Percentiles rank a stretch among this genome's conserved stretches.
Conservation (phyloP, 2,888 invertebrate species). For the Galerucella calmariensis region DNA sequence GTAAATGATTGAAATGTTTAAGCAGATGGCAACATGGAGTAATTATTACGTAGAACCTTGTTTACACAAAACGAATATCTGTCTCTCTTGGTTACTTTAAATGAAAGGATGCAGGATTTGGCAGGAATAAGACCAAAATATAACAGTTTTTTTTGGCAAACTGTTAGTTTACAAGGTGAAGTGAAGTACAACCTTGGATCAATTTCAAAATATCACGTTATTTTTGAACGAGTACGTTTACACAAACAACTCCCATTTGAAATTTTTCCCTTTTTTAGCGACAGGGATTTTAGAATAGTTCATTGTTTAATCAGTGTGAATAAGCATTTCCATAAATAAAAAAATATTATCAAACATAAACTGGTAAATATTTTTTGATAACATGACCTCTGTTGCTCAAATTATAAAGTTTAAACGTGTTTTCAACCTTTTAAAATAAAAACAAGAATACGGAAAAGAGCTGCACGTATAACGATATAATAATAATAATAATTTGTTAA, state of each 20-base stretch:
- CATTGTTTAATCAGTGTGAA: no score
- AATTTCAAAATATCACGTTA: constrained; percentile 4
- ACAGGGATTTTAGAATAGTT: no score
- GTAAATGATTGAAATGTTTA: neutral
- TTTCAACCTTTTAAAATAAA: neutral
- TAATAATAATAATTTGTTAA: no score
- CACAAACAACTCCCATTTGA: neutral
- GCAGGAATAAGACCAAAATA: neutral
- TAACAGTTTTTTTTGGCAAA: neutral
- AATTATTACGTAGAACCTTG: neutral
- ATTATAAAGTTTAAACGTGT: no score
- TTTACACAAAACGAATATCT: neutral
- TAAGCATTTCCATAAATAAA: no score
- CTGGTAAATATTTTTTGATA: no score
- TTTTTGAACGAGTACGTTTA: neutral
- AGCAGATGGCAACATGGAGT: neutral
- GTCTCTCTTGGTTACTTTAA: neutral
- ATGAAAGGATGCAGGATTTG: neutral
- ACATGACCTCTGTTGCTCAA: no score
- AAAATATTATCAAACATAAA: no score
- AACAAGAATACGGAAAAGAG: neutral
- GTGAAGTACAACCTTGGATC: constrained; percentile 4
- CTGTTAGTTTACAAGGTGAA: neutral
- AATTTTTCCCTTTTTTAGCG: no score
- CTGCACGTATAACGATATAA: neutral